Percentiles rank a stretch among this genome's conserved stretches.
Conservation (phyloP, 2,797 vertebrate species). For the Channa striata region DNA sequence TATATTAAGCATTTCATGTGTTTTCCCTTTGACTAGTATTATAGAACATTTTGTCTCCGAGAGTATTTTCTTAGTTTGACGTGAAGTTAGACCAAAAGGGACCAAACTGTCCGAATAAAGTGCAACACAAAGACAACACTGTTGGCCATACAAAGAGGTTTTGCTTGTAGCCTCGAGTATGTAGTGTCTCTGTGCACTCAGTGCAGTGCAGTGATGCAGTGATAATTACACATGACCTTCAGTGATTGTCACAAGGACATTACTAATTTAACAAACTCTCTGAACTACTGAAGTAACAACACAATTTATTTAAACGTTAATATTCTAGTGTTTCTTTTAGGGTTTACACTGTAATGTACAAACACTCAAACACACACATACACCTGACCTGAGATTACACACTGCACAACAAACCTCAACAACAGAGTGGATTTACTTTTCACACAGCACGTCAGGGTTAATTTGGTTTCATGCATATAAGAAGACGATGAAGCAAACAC, state of each 20-base stretch:
- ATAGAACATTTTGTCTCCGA: background rate
- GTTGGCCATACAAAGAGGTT: slow-evolving; percentile 17
- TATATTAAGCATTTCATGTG: slow-evolving; percentile 33
- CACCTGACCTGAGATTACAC: background rate
- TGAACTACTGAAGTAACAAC: background rate
- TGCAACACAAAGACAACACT: slow-evolving; percentile 11
- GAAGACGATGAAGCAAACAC: background rate
- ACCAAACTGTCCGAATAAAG: background rate
- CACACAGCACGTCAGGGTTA: slow-evolving; percentile 28
- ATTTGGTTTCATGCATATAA: background rate
- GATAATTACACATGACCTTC: slow-evolving; percentile 7
- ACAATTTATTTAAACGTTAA: background rate
- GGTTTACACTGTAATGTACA: background rate
- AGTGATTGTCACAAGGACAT: background rate
- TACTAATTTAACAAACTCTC: background rate
- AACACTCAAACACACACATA: slow-evolving; percentile 7
- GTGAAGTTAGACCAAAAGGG: background rate
- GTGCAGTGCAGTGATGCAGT: background rate
- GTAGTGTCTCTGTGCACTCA: background rate
- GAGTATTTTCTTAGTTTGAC: background rate
- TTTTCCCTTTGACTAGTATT: background rate
- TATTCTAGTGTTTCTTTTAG: background rate
- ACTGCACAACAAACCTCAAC: slow-evolving; percentile 3
- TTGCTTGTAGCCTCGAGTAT: slow-evolving; percentile 14
- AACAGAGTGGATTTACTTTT: slow-evolving; percentile 26